Evolutionary conservation across 2,888 invertebrate genomes (phyloP), one percentile per base, ranked within the genome.

Genomic region (Choristoneura rosaceana): DNA sequence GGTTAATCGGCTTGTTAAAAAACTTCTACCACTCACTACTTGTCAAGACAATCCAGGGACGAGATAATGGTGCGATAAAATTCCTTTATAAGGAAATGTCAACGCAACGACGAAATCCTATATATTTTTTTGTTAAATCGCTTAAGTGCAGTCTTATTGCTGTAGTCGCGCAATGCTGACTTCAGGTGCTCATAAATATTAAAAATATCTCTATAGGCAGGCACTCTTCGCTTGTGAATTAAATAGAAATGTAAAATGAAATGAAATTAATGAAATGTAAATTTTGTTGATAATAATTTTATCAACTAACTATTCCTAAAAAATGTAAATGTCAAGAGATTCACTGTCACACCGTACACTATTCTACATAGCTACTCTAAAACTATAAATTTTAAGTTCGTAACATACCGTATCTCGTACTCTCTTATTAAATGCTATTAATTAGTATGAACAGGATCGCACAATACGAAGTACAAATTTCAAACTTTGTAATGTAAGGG

Each of bases 11-110:
- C 73, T 64, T 69, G 73, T 73, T 71, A 73, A 73, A 71, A 73
- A 66, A 61, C 69, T 50, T 43, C 62, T 25, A 43, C 41, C 62
- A 63, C 33, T 60, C 41, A 52, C 33, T 66, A 67, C 66, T 70
- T 70, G 74, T 68, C 70, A 64, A 41, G 64, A 66, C 33, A 41
- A 38, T 55, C 78, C 79, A 84, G 82, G 81, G 84, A 83, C 84
- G 84, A 82, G 84, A 83, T 82, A 86, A 85, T 80, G 84, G 83
- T 74, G 69, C 79, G 75, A 83, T 84, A 82, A 85, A 86, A 86
- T 84, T 82, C 81, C 81, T 79, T 80, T 79, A 78, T 78, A 81
- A 80, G 78, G 76, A 85, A 84, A 84, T 83, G 83, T 82, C 83
- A 66, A 74, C 70, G 61, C 52, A 70, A 59, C 65, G 55, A 55